Conservation (phyloP, 2,888 invertebrate genomes). For the Dryobota labecula region DNA sequence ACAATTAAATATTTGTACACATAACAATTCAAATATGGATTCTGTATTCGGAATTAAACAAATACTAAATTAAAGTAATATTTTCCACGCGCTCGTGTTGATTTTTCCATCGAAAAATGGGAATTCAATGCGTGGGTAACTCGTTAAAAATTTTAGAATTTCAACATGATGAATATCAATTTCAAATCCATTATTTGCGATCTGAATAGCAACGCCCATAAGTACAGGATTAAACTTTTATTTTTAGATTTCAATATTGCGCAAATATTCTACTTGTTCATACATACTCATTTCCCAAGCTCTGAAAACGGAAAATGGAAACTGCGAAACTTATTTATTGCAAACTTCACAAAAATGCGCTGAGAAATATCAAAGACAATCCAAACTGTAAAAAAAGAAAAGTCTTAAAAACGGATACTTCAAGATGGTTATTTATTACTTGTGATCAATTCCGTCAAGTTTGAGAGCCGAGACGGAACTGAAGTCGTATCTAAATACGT, state of each 20-base stretch:
- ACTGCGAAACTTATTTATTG: neutral
- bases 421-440: conserved; percentile 22
- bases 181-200: conserved; percentile 42
- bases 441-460: conserved; percentile 20
- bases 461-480: neutral
- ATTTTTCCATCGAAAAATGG: conserved; percentile 42
- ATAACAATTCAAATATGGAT: conserved; percentile 27
- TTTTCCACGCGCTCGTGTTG: conserved; percentile 38
- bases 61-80: conserved; percentile 43
- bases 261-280: neutral
- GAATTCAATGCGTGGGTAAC: conserved; percentile 27
- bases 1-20: conserved; percentile 27
- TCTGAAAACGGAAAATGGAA: neutral
- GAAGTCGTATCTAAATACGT: conserved; percentile 24
- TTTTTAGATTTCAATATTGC: conserved; percentile 14
- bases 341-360: neutral
- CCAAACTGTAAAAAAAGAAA: conserved; percentile 18
- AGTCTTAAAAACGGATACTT: conserved; percentile 8
- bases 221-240: conserved; percentile 1
- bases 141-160: conserved; percentile 45
- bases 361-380: neutral
- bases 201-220: conserved; percentile 2
- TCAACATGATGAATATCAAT: conserved; percentile 41
- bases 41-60: conserved; percentile 34
- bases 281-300: neutral